Base-by-base conservation (phyloP, 1,140 invertebrate species). In the Zaprionus gabonicus region DNA sequence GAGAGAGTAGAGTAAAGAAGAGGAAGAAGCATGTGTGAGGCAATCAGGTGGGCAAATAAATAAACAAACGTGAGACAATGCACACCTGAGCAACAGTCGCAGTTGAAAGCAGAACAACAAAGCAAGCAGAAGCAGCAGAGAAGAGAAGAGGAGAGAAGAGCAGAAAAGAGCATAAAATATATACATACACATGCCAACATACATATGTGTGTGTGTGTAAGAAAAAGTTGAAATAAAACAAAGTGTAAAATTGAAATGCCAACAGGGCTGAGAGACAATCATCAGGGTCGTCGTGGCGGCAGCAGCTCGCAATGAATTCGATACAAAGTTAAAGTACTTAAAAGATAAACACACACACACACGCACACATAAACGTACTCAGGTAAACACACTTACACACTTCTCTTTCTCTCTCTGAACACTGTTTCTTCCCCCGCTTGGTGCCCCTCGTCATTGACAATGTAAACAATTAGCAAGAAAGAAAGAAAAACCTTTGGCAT, bases 21-120 rank as follows among this genome's bases (percentile, higher is more conserved):
- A 60, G 36, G 44, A n/a, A 57, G 64, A 58, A 65, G 17, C 64
- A 73, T 80, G 79, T 85, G 79, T 68, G 80, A 58, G 66, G 63
- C 81, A 83, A 87, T 87, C 78, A 72, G 80, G 80, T 81, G 62
- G 53, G 78, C 71, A 81, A 87, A 88, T 88, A 87, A 87, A 82
- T 82, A 88, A 88, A 90, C 81, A 88, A 90, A 88, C 84, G 84
- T 88, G 84, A 88, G 84, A 88, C 84, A 90, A 88, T 88, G 84
- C 79, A 44, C 84, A 88, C 59, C 84, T 81, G 85, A 81, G 81
- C 59, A 70, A 78, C 65, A 72, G 62, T 59, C 64, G 41, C 64
- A 71, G 36, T 57, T 51, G 20, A 65, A 58, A 53, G 57, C 58
- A 62, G 71, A 78, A 66, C 60, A 55, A 64, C 55, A 76, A 73